Evolutionary conservation across 2,888 invertebrate species (phyloP).

Genomic region (Galerucella nymphaeae): DNA sequence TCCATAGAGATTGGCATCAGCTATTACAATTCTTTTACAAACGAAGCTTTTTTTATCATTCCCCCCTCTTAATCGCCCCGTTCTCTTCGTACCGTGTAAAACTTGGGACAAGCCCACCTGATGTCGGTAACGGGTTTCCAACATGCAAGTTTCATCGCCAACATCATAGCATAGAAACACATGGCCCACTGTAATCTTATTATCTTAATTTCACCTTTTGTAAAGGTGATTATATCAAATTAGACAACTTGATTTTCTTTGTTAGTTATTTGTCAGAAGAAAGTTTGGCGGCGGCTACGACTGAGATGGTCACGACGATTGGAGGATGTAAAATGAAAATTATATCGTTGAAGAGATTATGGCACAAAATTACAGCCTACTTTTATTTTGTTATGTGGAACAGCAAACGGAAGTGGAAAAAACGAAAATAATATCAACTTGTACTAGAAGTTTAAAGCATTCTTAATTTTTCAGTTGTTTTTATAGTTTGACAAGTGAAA

Average conservation of each 20-base stretch:
- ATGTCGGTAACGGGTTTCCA: constrained; percentile 59
- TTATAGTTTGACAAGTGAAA: too few relatives aligned
- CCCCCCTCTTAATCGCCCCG: constrained; percentile 23
- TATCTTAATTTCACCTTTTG: constrained; percentile 61
- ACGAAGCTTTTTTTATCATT: constrained; percentile 30
- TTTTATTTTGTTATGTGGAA: background rate
- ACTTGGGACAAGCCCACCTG: constrained; percentile 59
- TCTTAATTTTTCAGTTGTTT: too few relatives aligned
- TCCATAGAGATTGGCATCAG: constrained; percentile 32
- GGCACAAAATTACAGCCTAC: background rate
- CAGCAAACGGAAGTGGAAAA: background rate
- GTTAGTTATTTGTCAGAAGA: constrained; percentile 40
- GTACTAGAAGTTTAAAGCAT: too few relatives aligned
- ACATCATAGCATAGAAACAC: constrained; percentile 56
- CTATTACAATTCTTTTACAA: constrained; percentile 41
- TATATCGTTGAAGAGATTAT: background rate
- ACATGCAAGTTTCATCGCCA: constrained; percentile 58
- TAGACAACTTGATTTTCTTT: constrained; percentile 49
- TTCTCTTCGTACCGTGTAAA: constrained; percentile 48
- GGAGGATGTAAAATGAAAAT: constrained; percentile 10
- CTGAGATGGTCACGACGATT: constrained; percentile 13
- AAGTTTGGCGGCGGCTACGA: constrained; percentile 21
- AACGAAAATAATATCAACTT: background rate
- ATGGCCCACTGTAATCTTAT: constrained; percentile 58
- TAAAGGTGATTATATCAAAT: constrained; percentile 56